Percentiles rank a stretch among this genome's conserved stretches.
phyloP scores from a whole-genome alignment of 2,113 vertebrate species.

The Heteronetta atricapilla region DNA sequence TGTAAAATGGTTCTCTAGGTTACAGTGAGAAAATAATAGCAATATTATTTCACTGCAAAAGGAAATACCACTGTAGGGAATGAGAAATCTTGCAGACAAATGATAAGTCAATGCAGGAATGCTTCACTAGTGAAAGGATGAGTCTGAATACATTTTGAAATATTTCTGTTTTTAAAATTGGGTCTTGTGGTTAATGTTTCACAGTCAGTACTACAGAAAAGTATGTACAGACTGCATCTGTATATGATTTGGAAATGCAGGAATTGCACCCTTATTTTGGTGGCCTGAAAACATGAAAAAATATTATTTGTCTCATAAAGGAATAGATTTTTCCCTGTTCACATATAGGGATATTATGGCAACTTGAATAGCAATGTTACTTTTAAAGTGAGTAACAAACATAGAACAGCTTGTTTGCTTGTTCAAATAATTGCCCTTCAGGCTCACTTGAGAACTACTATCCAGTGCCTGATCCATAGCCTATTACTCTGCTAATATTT shows the following conservation, averaged over 20 bases:
- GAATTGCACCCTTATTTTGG: not conserved
- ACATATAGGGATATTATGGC: not conserved
- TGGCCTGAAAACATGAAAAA: not conserved
- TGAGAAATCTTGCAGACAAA: not conserved
- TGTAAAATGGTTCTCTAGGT: not conserved
- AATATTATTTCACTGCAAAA: not conserved
- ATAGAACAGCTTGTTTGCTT: not conserved
- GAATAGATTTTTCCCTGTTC: not conserved
- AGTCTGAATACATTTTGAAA: not conserved
- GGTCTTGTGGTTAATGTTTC: not conserved
- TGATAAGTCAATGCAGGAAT: not conserved
- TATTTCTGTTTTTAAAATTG: not conserved
- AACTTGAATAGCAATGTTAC: not conserved
- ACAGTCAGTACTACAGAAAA: not conserved
- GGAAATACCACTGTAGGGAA: not conserved
- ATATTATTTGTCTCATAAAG: not conserved
- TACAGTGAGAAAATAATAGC: not conserved
- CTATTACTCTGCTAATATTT: not conserved
- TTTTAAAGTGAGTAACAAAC: slow-evolving; percentile 6
- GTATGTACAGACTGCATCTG: not conserved
- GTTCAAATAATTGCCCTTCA: not conserved
- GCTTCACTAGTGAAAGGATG: not conserved
- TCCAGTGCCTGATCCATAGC: not conserved
- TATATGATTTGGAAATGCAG: not conserved
- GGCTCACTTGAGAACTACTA: not conserved